Conservation (phyloP, 2,113 vertebrate species). For the Hydrochoerus hydrochaeris region DNA sequence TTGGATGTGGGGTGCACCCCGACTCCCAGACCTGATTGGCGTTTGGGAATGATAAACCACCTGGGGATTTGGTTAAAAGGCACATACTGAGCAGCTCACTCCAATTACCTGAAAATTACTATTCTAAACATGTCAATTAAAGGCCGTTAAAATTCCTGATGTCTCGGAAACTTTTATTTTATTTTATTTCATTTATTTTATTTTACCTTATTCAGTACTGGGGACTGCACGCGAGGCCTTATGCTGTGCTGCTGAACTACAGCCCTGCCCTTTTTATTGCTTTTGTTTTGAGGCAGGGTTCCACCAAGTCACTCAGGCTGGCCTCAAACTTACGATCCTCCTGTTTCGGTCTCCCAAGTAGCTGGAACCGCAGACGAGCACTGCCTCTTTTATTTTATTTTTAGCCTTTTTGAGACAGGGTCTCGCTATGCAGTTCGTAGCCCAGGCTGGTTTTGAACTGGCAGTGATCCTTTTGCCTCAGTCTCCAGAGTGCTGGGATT, state of each 20-base stretch:
- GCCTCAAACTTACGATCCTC: background rate
- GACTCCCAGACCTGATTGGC: too few species aligned
- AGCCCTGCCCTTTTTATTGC: background rate
- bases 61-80: background rate
- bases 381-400: background rate
- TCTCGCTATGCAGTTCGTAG: too few species aligned
- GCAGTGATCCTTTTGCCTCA: too few species aligned
- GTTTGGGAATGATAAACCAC: background rate
- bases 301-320: background rate
- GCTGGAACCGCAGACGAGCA: background rate
- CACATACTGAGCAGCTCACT: background rate
- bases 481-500: too few species aligned
- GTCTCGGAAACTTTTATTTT: background rate
- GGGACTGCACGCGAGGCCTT: too few species aligned
- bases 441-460: too few species aligned
- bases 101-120: background rate
- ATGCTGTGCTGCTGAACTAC: background rate
- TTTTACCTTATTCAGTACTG: background rate
- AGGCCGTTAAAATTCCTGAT: background rate
- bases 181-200: background rate
- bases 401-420: too few species aligned
- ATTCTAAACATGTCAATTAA: background rate
- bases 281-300: background rate
- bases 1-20: too few species aligned
- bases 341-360: background rate